Percentiles rank a stretch among this genome's conserved stretches.
Evolutionary conservation across 2,888 invertebrate species (phyloP).

Genomic region (Dermolepida albohirtum): DNA sequence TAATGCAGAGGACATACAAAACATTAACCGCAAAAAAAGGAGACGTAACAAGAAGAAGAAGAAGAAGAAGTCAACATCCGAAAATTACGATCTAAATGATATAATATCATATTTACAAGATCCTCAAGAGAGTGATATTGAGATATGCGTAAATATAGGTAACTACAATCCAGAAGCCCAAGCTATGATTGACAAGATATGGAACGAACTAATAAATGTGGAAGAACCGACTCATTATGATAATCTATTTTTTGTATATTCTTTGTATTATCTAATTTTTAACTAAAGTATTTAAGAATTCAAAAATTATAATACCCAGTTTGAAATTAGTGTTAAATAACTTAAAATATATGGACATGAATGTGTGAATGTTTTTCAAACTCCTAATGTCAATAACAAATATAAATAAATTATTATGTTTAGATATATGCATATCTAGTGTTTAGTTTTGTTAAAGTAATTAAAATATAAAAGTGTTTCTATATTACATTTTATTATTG

Average conservation of each 20-base stretch:
- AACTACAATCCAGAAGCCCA: slow-evolving; percentile 80
- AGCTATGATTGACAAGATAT: slow-evolving; percentile 82
- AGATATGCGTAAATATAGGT: slow-evolving; percentile 52
- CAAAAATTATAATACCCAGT: slow-evolving; percentile 91
- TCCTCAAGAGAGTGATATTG: not conserved
- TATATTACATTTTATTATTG: no score
- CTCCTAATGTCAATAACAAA: no score
- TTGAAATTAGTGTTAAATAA: no score
- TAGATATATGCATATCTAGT: no score
- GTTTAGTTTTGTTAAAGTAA: no score
- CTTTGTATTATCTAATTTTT: no score
- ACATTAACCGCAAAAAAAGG: slow-evolving; percentile 43
- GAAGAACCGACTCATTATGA: slow-evolving; percentile 89
- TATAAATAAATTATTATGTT: no score
- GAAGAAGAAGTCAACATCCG: slow-evolving; percentile 44
- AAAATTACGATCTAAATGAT: slow-evolving; percentile 43
- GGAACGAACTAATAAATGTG: slow-evolving; percentile 90
- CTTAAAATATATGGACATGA: no score
- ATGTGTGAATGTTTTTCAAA: no score
- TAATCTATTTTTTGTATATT: no score
- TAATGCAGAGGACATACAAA: slow-evolving; percentile 17
- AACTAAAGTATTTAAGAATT: no score
- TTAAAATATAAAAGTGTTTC: no score
- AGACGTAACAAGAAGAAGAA: slow-evolving; percentile 49
- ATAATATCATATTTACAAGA: slow-evolving; percentile 31